Percentiles rank a stretch among this genome's conserved stretches.
Conservation (phyloP, 1,140 invertebrate genomes). For the Saccostrea cuccullata region DNA sequence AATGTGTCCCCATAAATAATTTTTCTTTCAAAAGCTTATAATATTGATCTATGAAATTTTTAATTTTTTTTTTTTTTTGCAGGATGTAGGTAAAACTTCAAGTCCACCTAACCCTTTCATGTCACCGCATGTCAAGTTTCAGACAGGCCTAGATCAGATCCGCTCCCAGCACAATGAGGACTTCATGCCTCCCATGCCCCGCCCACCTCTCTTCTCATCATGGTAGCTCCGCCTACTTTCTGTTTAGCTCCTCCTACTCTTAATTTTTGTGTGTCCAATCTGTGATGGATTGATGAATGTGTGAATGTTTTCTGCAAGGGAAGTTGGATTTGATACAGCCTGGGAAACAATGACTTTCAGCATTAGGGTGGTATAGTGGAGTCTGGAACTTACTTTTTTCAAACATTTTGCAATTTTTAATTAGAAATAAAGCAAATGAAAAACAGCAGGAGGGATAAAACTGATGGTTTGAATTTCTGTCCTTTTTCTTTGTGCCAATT, state of each 20-base stretch:
- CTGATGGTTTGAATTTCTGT: background rate
- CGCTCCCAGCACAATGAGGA: slow-evolving; percentile 73
- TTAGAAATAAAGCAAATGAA: background rate
- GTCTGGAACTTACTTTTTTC: background rate
- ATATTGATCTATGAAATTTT: slow-evolving; percentile 1
- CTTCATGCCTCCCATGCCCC: slow-evolving; percentile 75
- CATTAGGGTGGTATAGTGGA: background rate
- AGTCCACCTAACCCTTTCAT: slow-evolving; percentile 74
- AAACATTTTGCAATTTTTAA: background rate
- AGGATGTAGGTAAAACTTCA: slow-evolving; percentile 54
- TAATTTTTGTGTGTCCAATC: background rate
- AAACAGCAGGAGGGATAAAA: background rate
- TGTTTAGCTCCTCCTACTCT: background rate
- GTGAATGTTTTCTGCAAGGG: background rate
- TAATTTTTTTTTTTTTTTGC: background rate
- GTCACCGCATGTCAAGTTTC: slow-evolving; percentile 68
- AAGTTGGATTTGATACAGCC: slow-evolving; percentile 12
- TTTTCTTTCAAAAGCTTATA: background rate
- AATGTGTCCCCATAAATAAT: background rate
- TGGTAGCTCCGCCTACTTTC: slow-evolving; percentile 52
- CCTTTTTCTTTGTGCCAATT: background rate
- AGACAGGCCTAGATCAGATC: slow-evolving; percentile 71
- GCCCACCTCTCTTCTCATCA: slow-evolving; percentile 70
- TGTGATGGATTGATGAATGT: background rate
- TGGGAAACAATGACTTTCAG: background rate